Percentiles rank a stretch among this genome's conserved stretches.
Evolutionary conservation across 2,888 invertebrate species (phyloP).

Genomic region (Hyposoter didymator): DNA sequence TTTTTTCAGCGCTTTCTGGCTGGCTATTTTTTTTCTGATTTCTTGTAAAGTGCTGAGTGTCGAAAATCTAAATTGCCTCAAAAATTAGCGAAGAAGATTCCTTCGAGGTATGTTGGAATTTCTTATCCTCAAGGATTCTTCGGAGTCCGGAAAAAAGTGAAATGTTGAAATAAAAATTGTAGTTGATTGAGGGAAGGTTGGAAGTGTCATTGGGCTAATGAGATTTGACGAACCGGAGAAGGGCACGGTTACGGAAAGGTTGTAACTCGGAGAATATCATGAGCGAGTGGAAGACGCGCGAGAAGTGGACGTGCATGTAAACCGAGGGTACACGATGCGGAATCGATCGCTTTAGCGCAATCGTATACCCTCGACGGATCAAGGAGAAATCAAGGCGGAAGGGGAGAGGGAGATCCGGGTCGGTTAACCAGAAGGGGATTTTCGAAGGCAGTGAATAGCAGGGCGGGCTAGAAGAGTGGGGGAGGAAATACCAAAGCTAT

Average conservation of each 20-base stretch:
- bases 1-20: too few species aligned
- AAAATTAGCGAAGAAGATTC: background rate
- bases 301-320: slow-evolving; percentile 8
- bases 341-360: slow-evolving; percentile 67
- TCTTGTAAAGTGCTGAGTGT: too few species aligned
- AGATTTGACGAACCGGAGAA: background rate
- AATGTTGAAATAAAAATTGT: background rate
- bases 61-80: background rate
- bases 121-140: background rate
- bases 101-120: background rate
- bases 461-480: background rate
- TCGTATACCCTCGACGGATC: slow-evolving; percentile 41
- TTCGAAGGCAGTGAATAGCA: background rate
- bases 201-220: background rate
- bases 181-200: background rate
- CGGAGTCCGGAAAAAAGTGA: background rate
- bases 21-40: too few species aligned
- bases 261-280: background rate
- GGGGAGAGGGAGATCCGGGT: slow-evolving; percentile 26
- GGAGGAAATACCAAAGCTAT: slow-evolving; percentile 11
- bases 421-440: slow-evolving; percentile 42
- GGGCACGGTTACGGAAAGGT: background rate
- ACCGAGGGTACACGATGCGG: slow-evolving; percentile 42
- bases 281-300: background rate
- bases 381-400: slow-evolving; percentile 10